Evolutionary conservation across 2,888 invertebrate species (phyloP).

Genomic region (Cryptocephalus primarius): DNA sequence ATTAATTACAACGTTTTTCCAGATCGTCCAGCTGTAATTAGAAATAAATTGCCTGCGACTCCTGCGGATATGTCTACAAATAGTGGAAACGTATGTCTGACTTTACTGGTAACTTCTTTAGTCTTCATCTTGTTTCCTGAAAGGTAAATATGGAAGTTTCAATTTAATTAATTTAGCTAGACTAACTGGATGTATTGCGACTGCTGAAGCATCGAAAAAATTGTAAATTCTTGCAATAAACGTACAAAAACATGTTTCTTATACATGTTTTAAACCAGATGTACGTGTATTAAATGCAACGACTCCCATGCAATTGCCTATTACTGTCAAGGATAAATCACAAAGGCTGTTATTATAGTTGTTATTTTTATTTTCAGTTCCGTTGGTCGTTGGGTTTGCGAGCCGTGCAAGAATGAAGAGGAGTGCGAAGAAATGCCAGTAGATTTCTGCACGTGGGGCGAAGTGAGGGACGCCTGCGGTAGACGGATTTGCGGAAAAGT

Average conservation of each 20-base stretch:
- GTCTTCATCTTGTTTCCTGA: slow-evolving; percentile 12
- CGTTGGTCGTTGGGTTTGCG: slow-evolving; percentile 13
- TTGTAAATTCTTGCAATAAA: neutral
- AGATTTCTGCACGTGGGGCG: slow-evolving; percentile 30
- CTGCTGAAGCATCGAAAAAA: too few relatives aligned
- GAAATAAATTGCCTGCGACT: too few relatives aligned
- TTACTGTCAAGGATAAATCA: too few relatives aligned
- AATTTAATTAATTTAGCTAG: too few relatives aligned
- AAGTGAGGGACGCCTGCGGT: slow-evolving; percentile 28
- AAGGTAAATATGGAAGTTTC: slow-evolving; percentile 12
- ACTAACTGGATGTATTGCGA: too few relatives aligned
- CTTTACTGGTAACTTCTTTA: slow-evolving; percentile 11
- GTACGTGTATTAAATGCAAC: neutral
- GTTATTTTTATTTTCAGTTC: too few relatives aligned
- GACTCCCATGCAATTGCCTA: neutral
- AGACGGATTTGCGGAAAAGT: slow-evolving; percentile 26
- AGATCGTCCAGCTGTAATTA: slow-evolving; percentile 4
- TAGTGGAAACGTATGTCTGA: too few relatives aligned
- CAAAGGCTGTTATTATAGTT: too few relatives aligned
- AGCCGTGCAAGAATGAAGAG: slow-evolving; percentile 15
- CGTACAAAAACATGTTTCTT: neutral
- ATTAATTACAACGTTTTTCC: too few relatives aligned
- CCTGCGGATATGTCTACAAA: too few relatives aligned
- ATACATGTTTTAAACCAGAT: neutral
- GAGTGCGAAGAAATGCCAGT: slow-evolving; percentile 30